Conservation (phyloP, 2,888 invertebrate species). For the Sinodicranocentrus sp. region DNA sequence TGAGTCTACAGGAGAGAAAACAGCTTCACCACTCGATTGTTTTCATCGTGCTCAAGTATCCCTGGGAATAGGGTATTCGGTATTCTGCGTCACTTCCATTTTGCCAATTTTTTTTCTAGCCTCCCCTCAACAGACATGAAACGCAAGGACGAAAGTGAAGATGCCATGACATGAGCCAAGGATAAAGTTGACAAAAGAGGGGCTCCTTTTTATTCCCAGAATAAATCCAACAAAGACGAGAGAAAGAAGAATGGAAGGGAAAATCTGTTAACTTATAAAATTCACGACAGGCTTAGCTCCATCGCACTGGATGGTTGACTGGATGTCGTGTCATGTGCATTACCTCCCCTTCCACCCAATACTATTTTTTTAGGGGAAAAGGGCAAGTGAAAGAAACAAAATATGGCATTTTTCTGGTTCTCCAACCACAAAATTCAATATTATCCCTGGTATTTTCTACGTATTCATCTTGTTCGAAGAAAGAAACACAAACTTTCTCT, state of each 20-base stretch:
- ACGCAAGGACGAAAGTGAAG: not conserved
- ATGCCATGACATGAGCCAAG: not conserved
- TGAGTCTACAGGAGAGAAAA: not conserved
- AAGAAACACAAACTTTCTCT: not conserved
- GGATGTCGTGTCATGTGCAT: too few relatives aligned
- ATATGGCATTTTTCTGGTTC: slow-evolving; percentile 33
- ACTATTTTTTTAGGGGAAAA: too few relatives aligned
- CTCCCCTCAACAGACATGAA: not conserved
- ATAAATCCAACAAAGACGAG: not conserved
- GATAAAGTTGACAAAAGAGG: slow-evolving; percentile 2
- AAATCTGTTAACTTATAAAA: not conserved
- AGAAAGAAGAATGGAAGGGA: not conserved
- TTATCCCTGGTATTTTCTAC: not conserved
- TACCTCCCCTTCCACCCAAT: too few relatives aligned
- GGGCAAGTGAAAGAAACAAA: slow-evolving; percentile 19
- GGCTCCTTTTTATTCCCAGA: not conserved
- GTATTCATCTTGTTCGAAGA: not conserved
- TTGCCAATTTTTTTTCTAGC: too few relatives aligned
- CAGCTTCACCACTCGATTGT: not conserved
- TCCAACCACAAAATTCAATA: slow-evolving; percentile 60
- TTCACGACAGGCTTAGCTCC: too few relatives aligned
- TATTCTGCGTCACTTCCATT: too few relatives aligned
- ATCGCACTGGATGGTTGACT: too few relatives aligned
- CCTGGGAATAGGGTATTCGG: not conserved
- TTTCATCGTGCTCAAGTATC: slow-evolving; percentile 13